Evolutionary conservation across 2,888 invertebrate species (phyloP).

Genomic region (Pristionchus maxplancki): DNA sequence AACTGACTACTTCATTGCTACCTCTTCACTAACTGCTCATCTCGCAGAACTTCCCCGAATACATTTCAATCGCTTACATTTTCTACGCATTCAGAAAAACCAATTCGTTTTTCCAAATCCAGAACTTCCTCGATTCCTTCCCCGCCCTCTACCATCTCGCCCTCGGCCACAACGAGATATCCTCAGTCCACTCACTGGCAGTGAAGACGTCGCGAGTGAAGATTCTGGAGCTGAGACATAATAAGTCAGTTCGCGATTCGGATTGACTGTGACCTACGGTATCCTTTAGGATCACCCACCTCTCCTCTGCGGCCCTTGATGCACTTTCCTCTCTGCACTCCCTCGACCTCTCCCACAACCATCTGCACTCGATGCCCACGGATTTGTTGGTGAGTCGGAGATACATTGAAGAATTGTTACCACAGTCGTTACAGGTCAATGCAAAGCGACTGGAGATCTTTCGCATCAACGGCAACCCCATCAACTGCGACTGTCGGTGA

Average conservation of each 20-base stretch:
- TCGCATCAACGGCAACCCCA: conserved; percentile 36
- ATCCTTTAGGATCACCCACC: conserved; percentile 54
- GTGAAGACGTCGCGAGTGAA: conserved; percentile 56
- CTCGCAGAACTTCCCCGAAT: too few relatives aligned
- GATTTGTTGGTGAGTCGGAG: conserved; percentile 15
- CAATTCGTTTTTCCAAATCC: background rate
- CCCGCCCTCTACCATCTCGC: conserved; percentile 67
- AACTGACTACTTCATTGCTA: background rate
- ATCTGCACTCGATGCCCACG: conserved; percentile 63
- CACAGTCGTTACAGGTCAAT: background rate
- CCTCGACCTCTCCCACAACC: conserved; percentile 64
- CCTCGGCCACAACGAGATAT: conserved; percentile 69
- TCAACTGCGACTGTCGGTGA: conserved; percentile 52
- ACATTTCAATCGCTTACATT: background rate
- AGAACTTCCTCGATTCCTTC: conserved; percentile 71
- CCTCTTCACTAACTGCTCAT: too few relatives aligned
- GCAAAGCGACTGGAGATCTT: conserved; percentile 4
- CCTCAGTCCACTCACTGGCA: conserved; percentile 59
- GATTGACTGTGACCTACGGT: background rate
- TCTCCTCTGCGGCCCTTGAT: conserved; percentile 56
- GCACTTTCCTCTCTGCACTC: conserved; percentile 49
- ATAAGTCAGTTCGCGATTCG: conserved; percentile 40
- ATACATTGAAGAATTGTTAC: too few relatives aligned
- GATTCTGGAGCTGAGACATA: conserved; percentile 52
- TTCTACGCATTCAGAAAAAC: background rate